Percentiles rank a stretch among this genome's conserved stretches.
phyloP scores from a whole-genome alignment of 2,888 invertebrate genomes.

The Liopterus haemorrhoidalis region DNA sequence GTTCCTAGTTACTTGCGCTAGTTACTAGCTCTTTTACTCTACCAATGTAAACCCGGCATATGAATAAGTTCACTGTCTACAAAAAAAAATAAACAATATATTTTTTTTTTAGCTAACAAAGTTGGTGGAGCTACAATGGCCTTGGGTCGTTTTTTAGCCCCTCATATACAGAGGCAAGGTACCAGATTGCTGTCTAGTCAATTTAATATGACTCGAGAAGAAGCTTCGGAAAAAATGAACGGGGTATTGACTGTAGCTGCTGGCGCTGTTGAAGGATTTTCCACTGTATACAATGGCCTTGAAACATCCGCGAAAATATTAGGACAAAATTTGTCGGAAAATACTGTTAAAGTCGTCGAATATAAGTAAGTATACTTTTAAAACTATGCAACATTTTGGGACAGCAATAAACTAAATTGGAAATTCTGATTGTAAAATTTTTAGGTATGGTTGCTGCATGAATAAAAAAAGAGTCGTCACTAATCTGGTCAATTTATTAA shows the following conservation, averaged over 20 bases:
- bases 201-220: constrained; percentile 49
- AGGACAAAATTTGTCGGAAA: constrained; percentile 58
- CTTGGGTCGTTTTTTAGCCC: constrained; percentile 61
- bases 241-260: constrained; percentile 61
- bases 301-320: constrained; percentile 64
- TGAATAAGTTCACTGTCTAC: too few relatives aligned
- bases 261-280: constrained; percentile 65
- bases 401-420: too few relatives aligned
- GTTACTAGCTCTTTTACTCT: too few relatives aligned
- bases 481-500: too few relatives aligned
- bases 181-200: constrained; percentile 54
- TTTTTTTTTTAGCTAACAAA: constrained; percentile 49
- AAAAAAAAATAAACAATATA: too few relatives aligned
- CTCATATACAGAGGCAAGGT: constrained; percentile 61
- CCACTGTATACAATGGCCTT: constrained; percentile 63
- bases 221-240: constrained; percentile 53
- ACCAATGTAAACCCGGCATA: too few relatives aligned
- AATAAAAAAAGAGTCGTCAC: too few relatives aligned
- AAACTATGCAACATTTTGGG: background rate
- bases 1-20: too few relatives aligned
- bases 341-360: constrained; percentile 67
- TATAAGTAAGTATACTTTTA: constrained; percentile 55
- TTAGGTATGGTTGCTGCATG: too few relatives aligned
- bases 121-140: constrained; percentile 63
- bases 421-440: too few relatives aligned